Base-by-base conservation (phyloP, 2,888 invertebrate species). In the Crematogaster levior region DNA sequence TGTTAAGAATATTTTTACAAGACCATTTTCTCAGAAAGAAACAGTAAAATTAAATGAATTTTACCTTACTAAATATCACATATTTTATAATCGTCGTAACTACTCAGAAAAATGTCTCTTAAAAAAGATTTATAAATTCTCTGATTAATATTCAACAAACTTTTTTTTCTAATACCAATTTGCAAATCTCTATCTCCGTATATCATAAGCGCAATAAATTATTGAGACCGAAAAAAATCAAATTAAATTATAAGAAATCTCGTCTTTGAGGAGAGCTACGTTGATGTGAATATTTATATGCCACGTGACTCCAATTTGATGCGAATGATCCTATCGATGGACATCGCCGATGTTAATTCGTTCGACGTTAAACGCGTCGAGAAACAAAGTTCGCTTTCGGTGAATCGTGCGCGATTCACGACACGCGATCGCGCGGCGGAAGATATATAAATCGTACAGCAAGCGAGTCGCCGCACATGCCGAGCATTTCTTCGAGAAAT, bases 391-490 rank as follows among this genome's bases (percentile, higher is more conserved):
- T 56, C 70, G 60, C 34, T 30, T 51, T n/a, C 48, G 63, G 27
- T 61, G 27, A 58, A 65, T 72, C 73, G 85, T 24, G 46, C 70
- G 53, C 65, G 43, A 65, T 15, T 63, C 61, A n/a, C 63, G 86
- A 80, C 83, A 83, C 84, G 88, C 88, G 84, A 88, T 86, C 83
- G 68, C 79, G 74, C 51, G 43, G 21, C 18, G 12, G 15, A 73
- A 82, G 75, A 75, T 68, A 74, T 51, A 81, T 73, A 72, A 81
- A 80, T 60, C 34, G 65, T 21, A 40, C 34, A 34, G 27, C 43
- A 51, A 56, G 65, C 24, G 24, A 74, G 75, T 53, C 43, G 34
- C 34, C 75, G 58, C 46, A 37, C 81, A 58, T 24, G 66, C 77
- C 68, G 48, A 34, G 21, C 68, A 30, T 48, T 43, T 66, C 70